Evolutionary conservation across 1,140 invertebrate species (phyloP).

Genomic region (Zaprionus ghesquierei): DNA sequence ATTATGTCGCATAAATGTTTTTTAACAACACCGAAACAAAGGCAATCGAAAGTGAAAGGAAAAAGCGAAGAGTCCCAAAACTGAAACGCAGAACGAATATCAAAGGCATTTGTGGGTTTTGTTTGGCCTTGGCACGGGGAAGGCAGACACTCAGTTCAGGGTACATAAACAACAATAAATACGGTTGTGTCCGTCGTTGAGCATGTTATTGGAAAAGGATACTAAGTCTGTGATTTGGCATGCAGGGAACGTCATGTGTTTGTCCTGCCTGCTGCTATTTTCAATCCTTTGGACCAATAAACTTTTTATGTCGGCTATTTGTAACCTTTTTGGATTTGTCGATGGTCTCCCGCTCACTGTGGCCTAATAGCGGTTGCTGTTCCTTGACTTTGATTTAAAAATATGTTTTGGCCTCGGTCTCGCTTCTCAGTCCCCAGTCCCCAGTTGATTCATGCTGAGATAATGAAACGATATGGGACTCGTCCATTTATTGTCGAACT

Average conservation of each 20-base stretch:
- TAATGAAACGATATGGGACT: constrained; percentile 33
- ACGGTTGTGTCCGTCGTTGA: constrained; percentile 62
- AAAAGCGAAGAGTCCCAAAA: constrained; percentile 40
- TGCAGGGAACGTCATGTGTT: constrained; percentile 54
- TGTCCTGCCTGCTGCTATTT: constrained; percentile 56
- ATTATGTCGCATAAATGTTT: constrained; percentile 76
- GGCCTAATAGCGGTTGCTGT: constrained; percentile 70
- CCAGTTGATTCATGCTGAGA: constrained; percentile 13
- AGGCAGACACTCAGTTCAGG: constrained; percentile 19
- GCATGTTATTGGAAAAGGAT: constrained; percentile 60
- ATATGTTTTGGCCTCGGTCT: constrained; percentile 60
- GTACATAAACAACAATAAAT: constrained; percentile 78
- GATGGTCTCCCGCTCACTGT: constrained; percentile 35
- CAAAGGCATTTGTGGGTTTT: constrained; percentile 62
- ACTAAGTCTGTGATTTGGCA: constrained; percentile 57
- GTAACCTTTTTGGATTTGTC: constrained; percentile 74
- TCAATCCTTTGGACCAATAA: constrained; percentile 79
- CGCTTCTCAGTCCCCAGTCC: background rate
- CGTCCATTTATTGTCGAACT: constrained; percentile 5
- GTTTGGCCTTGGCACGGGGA: background rate
- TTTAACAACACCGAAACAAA: constrained; percentile 77
- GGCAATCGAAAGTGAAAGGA: constrained; percentile 54
- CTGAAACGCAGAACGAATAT: constrained; percentile 52
- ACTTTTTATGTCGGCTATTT: constrained; percentile 79
- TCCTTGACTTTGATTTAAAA: constrained; percentile 75